Base-by-base conservation (phyloP, 2,113 vertebrate genomes). In the Toxostoma redivivum region DNA sequence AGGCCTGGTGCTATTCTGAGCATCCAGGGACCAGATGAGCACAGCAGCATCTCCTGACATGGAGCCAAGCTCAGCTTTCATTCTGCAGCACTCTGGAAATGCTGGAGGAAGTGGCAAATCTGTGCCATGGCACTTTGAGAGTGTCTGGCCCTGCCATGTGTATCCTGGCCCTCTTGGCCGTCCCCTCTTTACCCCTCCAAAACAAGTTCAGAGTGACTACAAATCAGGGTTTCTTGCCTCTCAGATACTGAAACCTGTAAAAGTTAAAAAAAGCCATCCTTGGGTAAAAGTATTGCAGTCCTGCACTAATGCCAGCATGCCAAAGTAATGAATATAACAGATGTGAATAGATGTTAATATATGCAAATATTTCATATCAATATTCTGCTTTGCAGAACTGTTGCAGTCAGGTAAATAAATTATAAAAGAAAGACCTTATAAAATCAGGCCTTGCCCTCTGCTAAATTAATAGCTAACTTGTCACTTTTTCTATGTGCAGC, bases 61-160 rank as follows among this genome's bases (percentile, higher is more conserved):
- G 8, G n/a, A 90, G 50, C 22, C 22, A 80, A 69, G 0, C 0
- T 35, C 8, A 86, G n/a, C 20, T 88, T 73, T 69, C 57, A 72
- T 48, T 51, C 62, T 64, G 28, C 61, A 88, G 23, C 17, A 20
- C 11, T 72, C 61, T 44, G n/a, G 53, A 76, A 65, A n/a, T 2
- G 1, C 12, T 81, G 66, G 38, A 61, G 35, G 48, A 76, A 37
- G 28, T 7, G 33, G 25, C 27, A 61, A 58, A 70, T 21, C 13
- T 0, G 2, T 40, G 31, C 22, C 2, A 1, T 0, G 1, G 35
- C 24, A 45, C 40, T 24, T 64, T 0, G 5, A 60, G 40, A 23
- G 16, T 28, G 7, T 24, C 38, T 22, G 51, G 40, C 28, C 45
- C 33, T 71, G 40, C 33, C 4, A 0, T 2, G 0, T 38, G 14